Evolutionary conservation across 2,113 vertebrate species (phyloP).

Genomic region (Leuciscus idus): DNA sequence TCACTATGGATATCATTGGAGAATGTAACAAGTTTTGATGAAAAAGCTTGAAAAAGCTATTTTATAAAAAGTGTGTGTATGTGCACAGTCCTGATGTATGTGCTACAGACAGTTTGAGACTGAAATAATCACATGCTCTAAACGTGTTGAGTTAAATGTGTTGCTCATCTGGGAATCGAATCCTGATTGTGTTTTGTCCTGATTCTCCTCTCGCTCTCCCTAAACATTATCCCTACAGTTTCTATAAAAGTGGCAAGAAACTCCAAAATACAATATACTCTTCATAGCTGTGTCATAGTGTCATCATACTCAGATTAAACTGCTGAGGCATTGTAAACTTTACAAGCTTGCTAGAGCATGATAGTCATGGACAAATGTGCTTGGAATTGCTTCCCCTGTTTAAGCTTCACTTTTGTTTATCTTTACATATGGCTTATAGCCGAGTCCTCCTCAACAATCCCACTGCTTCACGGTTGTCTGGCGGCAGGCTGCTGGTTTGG

Average conservation of each 20-base stretch:
- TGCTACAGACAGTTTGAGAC: no score
- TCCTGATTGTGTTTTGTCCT: no score
- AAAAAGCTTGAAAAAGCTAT: no score
- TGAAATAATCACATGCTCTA: no score
- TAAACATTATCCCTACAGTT: no score
- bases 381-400: conserved; percentile 7
- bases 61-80: no score
- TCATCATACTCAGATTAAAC: neutral
- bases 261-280: neutral
- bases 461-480: neutral
- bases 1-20: no score
- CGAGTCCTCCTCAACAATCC: neutral
- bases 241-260: neutral
- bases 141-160: no score
- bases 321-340: conserved; percentile 54
- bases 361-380: conserved; percentile 56
- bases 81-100: no score
- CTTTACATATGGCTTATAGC: neutral
- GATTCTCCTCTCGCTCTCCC: no score
- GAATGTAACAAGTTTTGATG: no score
- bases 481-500: neutral
- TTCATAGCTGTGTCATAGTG: neutral
- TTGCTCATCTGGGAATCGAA: no score
- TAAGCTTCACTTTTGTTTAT: neutral
- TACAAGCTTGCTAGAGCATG: conserved; percentile 61